phyloP scores from a whole-genome alignment of 2,797 vertebrate species.

The Borostomias antarcticus region DNA sequence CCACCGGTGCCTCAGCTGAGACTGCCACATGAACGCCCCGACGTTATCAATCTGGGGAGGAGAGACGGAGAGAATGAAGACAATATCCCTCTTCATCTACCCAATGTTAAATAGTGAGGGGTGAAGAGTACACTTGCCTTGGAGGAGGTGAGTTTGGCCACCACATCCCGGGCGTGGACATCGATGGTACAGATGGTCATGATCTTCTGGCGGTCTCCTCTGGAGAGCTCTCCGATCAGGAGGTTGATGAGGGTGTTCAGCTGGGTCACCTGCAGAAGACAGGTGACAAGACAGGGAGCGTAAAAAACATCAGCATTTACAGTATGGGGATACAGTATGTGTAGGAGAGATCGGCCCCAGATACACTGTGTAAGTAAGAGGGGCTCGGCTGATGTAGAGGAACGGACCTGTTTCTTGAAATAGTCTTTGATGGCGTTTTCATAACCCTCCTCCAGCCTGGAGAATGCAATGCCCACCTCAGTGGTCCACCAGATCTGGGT shows the following conservation, averaged over 20 bases:
- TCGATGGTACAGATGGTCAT: conserved; percentile 86
- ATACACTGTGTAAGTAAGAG: too few relatives aligned
- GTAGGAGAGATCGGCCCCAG: too few relatives aligned
- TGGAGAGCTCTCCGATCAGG: conserved; percentile 78
- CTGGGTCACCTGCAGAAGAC: conserved; percentile 73
- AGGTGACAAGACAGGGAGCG: neutral
- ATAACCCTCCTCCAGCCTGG: conserved; percentile 81
- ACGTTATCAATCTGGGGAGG: conserved; percentile 72
- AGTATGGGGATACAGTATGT: too few relatives aligned
- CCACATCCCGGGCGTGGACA: conserved; percentile 82
- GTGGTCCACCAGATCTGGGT: conserved; percentile 86
- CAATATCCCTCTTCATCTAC: neutral
- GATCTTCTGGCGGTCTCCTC: conserved; percentile 80
- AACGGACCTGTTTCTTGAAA: conserved; percentile 69
- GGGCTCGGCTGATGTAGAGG: too few relatives aligned
- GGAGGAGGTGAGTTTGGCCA: conserved; percentile 79
- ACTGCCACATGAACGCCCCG: conserved; percentile 81
- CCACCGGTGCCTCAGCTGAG: conserved; percentile 84
- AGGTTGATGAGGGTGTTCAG: conserved; percentile 80
- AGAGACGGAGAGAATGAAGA: neutral
- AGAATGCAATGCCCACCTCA: conserved; percentile 80
- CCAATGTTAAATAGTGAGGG: neutral
- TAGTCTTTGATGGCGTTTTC: conserved; percentile 84
- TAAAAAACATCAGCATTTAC: neutral
- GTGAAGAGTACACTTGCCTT: conserved; percentile 73